Percentiles rank a stretch among this genome's conserved stretches.
Evolutionary conservation across 2,113 vertebrate genomes (phyloP).

Genomic region (Candoia aspera): DNA sequence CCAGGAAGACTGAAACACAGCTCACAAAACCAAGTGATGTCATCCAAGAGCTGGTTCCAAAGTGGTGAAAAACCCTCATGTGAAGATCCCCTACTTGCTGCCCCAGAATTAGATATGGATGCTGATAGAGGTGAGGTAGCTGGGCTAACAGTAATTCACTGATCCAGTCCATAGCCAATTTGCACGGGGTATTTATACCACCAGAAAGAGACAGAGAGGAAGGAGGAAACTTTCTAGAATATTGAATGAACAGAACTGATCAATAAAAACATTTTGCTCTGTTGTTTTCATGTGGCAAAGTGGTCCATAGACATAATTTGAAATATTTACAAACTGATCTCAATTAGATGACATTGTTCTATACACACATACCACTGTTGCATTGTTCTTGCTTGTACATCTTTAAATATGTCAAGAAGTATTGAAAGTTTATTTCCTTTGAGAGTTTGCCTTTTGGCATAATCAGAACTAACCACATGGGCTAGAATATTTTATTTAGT

Average conservation of each 20-base stretch:
- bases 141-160: not conserved
- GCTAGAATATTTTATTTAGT: not conserved
- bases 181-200: not conserved
- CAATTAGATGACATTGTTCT: not conserved
- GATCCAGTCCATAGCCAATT: not conserved
- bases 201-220: not conserved
- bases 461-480: not conserved
- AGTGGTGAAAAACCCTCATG: not conserved
- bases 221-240: not conserved
- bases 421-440: not conserved
- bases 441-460: not conserved
- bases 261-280: not conserved
- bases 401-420: not conserved
- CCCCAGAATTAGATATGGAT: not conserved
- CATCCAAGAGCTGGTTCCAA: not conserved
- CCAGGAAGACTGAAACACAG: not conserved
- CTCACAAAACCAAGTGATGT: not conserved
- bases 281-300: not conserved
- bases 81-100: not conserved
- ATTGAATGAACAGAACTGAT: not conserved
- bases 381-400: not conserved
- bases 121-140: not conserved
- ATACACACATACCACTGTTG: not conserved
- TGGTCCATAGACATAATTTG: not conserved
- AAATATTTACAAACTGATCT: not conserved